Conservation (phyloP, 2,888 invertebrate genomes). For the Eupithecia vulgata region DNA sequence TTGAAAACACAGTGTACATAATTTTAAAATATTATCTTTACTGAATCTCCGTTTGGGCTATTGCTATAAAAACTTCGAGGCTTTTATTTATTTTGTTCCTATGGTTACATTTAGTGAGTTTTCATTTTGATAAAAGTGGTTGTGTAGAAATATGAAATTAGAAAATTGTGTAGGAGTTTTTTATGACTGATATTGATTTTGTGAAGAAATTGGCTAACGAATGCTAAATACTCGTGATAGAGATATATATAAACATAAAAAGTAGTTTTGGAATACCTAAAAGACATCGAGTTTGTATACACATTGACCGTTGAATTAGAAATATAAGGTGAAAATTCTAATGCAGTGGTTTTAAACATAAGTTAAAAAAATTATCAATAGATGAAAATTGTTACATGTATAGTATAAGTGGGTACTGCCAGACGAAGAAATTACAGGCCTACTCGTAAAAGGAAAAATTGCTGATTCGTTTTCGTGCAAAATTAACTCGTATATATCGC, state of each 20-base stretch:
- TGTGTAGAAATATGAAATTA: conserved; percentile 13
- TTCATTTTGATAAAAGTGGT: background rate
- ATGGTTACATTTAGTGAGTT: background rate
- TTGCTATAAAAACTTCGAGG: background rate
- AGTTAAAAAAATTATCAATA: background rate
- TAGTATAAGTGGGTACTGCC: too few species aligned
- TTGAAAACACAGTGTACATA: background rate
- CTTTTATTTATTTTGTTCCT: background rate
- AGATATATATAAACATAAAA: background rate
- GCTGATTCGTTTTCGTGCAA: too few species aligned
- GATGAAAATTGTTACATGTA: background rate
- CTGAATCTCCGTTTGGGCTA: background rate
- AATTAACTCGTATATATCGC: too few species aligned
- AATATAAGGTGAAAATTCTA: background rate
- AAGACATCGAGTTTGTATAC: background rate
- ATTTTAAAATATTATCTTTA: background rate
- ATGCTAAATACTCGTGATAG: conserved; percentile 20
- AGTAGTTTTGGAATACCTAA: background rate
- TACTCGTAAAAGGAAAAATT: too few species aligned
- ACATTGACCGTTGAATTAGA: background rate
- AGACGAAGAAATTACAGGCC: too few species aligned
- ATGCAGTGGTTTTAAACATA: background rate
- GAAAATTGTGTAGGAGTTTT: background rate
- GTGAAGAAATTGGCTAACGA: conserved; percentile 19
- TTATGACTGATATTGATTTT: conserved; percentile 19